Evolutionary conservation across 2,113 vertebrate species (phyloP), one percentile per base, ranked within the genome.

Genomic region (Syrmaticus mikado): DNA sequence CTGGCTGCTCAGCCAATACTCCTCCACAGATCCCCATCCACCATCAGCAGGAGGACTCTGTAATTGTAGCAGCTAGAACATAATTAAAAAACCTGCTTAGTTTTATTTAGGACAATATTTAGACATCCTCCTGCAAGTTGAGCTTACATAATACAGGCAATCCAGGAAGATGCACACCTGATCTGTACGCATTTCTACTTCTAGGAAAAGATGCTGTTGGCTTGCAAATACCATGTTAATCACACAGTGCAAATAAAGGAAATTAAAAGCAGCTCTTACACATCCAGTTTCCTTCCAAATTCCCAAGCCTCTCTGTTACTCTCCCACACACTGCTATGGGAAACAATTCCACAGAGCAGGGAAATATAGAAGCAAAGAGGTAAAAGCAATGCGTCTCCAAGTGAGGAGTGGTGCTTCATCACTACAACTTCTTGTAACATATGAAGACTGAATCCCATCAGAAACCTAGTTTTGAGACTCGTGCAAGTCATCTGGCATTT

Each of bases 91-190:
- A 72, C 14, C 34, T 62, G 36, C 25, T 53, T 28, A 28, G 52
- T 53, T 28, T 10, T 38, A 7, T 62, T 61, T 25, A 38, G 15
- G 3, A 32, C 27, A 82, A 7, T 57, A 75, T 62, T 79, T 82
- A 32, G 7, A 73, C 9, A 76, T 32, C 53, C 45, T 66, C 50
- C 40, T 4, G 10, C 18, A 34, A 10, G 16, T 43, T 79, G 21
- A 68, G 22, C 40, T 82, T 28, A 77, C 0, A 0, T 40, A 79
- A 65, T 5, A 61, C 0, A 53, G 8, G 24, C 64, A 85, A 64
- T 11, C 81, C 40, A 82, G 66, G 36, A 60, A 61, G 74, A 57
- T 4, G 66, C 0, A 0, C 14, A 60, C 41, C 70, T 74, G 45
- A 53, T 46, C 57, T 41, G 13, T 21, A 34, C 5, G 13, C 58